Conservation (phyloP, 2,888 invertebrate species). For the Disparrhopalites patrizii region DNA sequence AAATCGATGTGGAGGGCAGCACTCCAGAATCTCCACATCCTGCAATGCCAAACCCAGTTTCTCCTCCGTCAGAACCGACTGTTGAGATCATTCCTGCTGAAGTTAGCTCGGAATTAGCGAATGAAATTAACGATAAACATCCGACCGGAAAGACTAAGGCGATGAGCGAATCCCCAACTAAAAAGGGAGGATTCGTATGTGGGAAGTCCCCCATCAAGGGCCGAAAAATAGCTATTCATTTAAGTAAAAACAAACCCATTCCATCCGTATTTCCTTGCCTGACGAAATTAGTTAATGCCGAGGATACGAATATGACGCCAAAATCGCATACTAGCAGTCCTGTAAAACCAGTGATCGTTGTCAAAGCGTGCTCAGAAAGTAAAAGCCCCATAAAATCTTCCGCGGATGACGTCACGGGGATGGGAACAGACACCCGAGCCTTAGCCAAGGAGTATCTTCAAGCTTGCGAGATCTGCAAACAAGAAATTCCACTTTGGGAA, state of each 20-base stretch:
- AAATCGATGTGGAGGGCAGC: background rate
- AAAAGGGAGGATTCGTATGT: too few species aligned
- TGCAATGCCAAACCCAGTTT: background rate
- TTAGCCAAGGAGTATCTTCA: slow-evolving; percentile 17
- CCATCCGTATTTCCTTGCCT: background rate
- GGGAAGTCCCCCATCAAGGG: too few species aligned
- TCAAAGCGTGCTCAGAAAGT: too few species aligned
- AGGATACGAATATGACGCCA: background rate
- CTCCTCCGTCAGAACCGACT: too few species aligned
- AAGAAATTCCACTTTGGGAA: slow-evolving; percentile 60
- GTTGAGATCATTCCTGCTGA: too few species aligned
- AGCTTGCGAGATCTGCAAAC: slow-evolving; percentile 66
- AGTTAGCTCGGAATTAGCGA: too few species aligned
- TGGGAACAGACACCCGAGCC: background rate
- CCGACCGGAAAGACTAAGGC: background rate
- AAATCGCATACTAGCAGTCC: too few species aligned
- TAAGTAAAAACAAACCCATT: too few species aligned
- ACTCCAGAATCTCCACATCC: background rate
- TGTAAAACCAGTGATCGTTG: too few species aligned
- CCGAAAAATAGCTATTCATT: too few species aligned
- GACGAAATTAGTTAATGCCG: background rate
- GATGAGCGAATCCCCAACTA: too few species aligned
- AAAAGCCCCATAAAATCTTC: background rate
- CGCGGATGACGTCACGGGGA: background rate
- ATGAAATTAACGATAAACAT: too few species aligned